Conservation (phyloP, 2,888 invertebrate genomes). For the Sceliomorpha sp. region DNA sequence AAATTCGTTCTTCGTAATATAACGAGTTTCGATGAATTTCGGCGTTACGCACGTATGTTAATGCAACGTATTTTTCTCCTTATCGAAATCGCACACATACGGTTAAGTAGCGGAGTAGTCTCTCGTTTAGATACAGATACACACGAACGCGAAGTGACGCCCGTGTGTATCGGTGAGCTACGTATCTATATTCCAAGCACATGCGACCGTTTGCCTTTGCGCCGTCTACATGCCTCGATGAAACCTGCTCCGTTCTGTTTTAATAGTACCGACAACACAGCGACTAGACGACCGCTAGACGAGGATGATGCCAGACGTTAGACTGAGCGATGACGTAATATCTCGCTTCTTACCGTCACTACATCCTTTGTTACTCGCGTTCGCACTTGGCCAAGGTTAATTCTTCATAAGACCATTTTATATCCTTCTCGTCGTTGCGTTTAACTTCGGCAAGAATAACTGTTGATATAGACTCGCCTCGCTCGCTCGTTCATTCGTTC, state of each 20-base stretch:
- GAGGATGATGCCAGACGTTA: constrained; percentile 70
- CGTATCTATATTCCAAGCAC: constrained; percentile 27
- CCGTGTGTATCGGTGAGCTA: too few species aligned
- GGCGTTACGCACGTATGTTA: too few species aligned
- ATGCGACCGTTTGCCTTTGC: constrained; percentile 21
- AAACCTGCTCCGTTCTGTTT: constrained; percentile 47
- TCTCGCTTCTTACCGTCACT: constrained; percentile 13
- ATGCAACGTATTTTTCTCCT: too few species aligned
- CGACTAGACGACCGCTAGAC: constrained; percentile 79
- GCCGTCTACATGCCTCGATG: constrained; percentile 28
- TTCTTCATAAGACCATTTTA: constrained; percentile 16
- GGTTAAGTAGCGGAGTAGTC: too few species aligned
- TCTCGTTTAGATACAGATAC: too few species aligned
- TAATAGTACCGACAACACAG: constrained; percentile 52
- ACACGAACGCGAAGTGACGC: too few species aligned
- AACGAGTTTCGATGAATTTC: too few species aligned
- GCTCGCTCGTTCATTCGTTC: too few species aligned
- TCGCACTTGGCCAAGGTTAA: constrained; percentile 42
- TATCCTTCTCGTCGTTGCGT: constrained; percentile 3
- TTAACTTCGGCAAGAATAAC: background rate
- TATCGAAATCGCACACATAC: too few species aligned
- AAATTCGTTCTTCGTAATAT: too few species aligned
- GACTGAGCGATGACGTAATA: constrained; percentile 73
- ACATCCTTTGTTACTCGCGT: constrained; percentile 67
- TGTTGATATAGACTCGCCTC: too few species aligned